A percentile compares a stretch with the other conserved stretches of the same genome.
Conservation (phyloP, 1,140 invertebrate genomes). For the fruit fly (Drosophila melanogaster) region Release_6_plus_ISO1_MT NT_033777.3:6093001-6093500, state of each 20-base stretch:
- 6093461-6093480: slow-evolving; percentile 71
- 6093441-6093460: slow-evolving; percentile 60
- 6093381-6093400: slow-evolving; percentile 28
- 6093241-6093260: slow-evolving; percentile 35
- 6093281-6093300: slow-evolving; percentile 39
- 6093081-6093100: slow-evolving; percentile 85
- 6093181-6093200: slow-evolving; percentile 36
- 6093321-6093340: slow-evolving; percentile 32
- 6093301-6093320: slow-evolving; percentile 29
- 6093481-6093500: slow-evolving; percentile 45
- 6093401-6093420: slow-evolving; percentile 62
- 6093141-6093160: slow-evolving; percentile 68
- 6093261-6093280: slow-evolving; percentile 34
- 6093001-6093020: slow-evolving; percentile 66
- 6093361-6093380: slow-evolving; percentile 46
- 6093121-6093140: slow-evolving; percentile 72
- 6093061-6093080: slow-evolving; percentile 85
- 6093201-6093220: slow-evolving; percentile 29
- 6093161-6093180: slow-evolving; percentile 50
- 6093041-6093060: slow-evolving; percentile 84
- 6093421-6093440: slow-evolving; percentile 39
- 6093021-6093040: slow-evolving; percentile 64
- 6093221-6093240: slow-evolving; percentile 39
- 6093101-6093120: slow-evolving; percentile 71
- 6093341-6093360: slow-evolving; percentile 35